These are phyloP conservation scores for Tipula confusa DNA, from an alignment of 2,888 invertebrate genomes.

Conservation along the genomic window DNA sequence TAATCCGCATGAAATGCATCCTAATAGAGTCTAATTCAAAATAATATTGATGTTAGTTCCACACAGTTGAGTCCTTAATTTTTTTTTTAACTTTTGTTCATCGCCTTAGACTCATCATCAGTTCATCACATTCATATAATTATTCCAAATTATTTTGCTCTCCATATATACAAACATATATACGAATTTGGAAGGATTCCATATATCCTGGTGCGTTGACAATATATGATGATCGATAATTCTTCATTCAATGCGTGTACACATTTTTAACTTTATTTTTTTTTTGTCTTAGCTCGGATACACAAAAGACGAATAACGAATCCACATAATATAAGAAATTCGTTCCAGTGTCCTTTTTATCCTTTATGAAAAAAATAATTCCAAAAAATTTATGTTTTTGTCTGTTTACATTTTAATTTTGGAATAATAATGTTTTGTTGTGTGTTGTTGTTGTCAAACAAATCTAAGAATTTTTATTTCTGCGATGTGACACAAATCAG, in stretches of 20 bases:
- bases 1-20: slow-evolving; percentile 6
- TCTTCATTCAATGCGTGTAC: background rate
- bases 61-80: background rate
- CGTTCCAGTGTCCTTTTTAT: slow-evolving; percentile 4
- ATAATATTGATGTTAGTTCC: slow-evolving; percentile 15
- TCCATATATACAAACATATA: background rate
- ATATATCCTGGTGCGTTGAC: slow-evolving; percentile 12
- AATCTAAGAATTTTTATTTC: background rate
- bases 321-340: background rate
- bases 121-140: background rate
- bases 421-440: background rate
- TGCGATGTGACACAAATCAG: background rate
- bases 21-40: background rate
- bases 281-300: background rate
- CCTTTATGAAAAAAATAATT: background rate
- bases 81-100: background rate
- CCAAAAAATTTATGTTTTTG: background rate
- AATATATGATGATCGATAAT: slow-evolving; percentile 12
- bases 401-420: background rate
- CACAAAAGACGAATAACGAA: background rate
- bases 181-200: background rate
- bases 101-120: background rate
- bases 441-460: background rate
- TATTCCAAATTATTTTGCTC: background rate
- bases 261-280: too few species aligned